Evolutionary conservation across 2,113 vertebrate species (phyloP).

Genomic region (Xerus inauris): DNA sequence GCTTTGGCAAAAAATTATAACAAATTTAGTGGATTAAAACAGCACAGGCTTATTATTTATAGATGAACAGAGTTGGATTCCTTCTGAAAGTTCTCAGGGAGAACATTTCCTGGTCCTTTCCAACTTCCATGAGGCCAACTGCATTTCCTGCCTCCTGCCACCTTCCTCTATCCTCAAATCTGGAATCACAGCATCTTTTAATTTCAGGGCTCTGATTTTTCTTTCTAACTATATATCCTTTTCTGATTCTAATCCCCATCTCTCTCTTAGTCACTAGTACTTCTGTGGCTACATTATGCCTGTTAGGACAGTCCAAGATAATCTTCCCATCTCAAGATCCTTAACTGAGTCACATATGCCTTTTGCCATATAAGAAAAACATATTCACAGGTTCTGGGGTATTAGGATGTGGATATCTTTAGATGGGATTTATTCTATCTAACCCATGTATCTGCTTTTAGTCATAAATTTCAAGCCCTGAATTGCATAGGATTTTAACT

Average conservation of each 20-base stretch:
- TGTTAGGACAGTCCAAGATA: neutral
- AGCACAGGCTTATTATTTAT: neutral
- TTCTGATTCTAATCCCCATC: neutral
- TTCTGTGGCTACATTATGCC: neutral
- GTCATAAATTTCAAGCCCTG: neutral
- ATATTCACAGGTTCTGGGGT: neutral
- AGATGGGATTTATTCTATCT: neutral
- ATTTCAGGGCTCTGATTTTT: neutral
- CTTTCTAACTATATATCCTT: neutral
- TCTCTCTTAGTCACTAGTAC: neutral
- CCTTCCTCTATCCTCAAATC: neutral
- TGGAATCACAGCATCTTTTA: neutral
- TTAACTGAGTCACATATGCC: neutral
- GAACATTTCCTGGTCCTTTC: neutral
- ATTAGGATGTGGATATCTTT: neutral
- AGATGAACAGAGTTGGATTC: neutral
- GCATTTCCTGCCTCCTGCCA: neutral
- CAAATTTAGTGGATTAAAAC: neutral
- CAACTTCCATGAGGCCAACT: neutral
- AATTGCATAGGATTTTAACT: neutral
- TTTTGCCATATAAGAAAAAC: neutral
- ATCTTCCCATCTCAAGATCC: neutral
- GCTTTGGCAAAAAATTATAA: neutral
- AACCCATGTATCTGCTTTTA: neutral
- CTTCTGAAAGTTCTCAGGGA: neutral